Evolutionary conservation across 2,888 invertebrate species (phyloP).

Genomic region (Clostera curtula): DNA sequence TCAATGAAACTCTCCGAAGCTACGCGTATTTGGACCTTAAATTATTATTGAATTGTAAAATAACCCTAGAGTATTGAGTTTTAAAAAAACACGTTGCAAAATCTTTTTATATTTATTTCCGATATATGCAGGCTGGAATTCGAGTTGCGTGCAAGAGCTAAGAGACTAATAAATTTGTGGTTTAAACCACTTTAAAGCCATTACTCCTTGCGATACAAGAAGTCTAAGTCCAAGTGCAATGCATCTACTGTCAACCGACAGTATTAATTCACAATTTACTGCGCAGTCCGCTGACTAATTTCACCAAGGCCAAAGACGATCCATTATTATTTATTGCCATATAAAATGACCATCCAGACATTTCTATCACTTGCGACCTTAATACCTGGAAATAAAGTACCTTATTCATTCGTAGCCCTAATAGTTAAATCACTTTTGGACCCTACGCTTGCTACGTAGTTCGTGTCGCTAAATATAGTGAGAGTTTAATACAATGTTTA

Average conservation of each 20-base stretch:
- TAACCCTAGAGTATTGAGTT: too few species aligned
- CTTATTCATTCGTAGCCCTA: constrained; percentile 19
- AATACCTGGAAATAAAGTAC: constrained; percentile 27
- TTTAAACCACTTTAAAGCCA: too few species aligned
- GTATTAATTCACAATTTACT: constrained; percentile 46
- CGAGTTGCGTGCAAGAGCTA: too few species aligned
- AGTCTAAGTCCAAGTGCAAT: constrained; percentile 22
- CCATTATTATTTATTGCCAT: constrained; percentile 71
- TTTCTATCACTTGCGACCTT: constrained; percentile 30
- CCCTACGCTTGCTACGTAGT: constrained; percentile 52
- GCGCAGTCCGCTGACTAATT: constrained; percentile 52
- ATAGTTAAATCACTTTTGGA: constrained; percentile 43
- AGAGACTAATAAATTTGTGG: too few species aligned
- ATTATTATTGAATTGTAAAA: too few species aligned
- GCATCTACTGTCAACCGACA: constrained; percentile 28
- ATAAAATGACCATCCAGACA: constrained; percentile 40
- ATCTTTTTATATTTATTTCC: too few species aligned
- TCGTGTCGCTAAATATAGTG: constrained; percentile 48
- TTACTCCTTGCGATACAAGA: too few species aligned
- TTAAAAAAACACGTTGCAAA: too few species aligned
- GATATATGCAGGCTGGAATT: too few species aligned
- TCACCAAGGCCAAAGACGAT: constrained; percentile 65
- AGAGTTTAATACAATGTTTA: constrained; percentile 30
- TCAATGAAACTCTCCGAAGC: too few species aligned
- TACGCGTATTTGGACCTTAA: too few species aligned